Evolutionary conservation across 2,113 vertebrate genomes (phyloP).

Genomic region (Trogon surrucura): DNA sequence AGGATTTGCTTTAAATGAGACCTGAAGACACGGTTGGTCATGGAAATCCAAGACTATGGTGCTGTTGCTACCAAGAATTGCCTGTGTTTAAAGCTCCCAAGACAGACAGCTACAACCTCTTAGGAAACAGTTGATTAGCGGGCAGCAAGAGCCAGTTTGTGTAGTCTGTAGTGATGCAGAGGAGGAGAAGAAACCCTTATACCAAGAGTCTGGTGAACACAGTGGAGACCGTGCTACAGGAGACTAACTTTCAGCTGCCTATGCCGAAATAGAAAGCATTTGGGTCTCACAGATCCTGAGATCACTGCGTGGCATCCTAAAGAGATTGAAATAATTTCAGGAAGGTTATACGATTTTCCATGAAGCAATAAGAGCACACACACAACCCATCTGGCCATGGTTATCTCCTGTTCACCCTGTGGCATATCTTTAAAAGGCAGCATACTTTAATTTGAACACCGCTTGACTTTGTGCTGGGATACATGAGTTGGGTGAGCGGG

Average conservation of each 20-base stretch:
- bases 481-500: fast-evolving
- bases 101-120: background rate
- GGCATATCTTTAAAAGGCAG: background rate
- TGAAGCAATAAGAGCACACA: background rate
- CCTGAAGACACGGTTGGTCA: background rate
- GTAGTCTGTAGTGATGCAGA: background rate
- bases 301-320: background rate
- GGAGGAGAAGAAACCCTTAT: background rate
- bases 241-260: background rate
- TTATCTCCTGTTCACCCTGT: background rate
- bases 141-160: background rate
- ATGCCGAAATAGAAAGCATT: background rate
- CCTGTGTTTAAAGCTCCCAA: background rate
- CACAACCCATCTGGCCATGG: background rate
- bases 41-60: background rate
- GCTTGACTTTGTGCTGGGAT: background rate
- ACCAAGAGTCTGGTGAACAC: background rate
- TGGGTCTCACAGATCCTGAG: background rate
- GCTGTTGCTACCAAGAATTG: background rate
- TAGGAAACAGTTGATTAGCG: background rate
- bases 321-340: background rate
- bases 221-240: background rate
- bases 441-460: background rate
- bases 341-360: background rate
- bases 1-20: background rate